Percentiles rank a stretch among this genome's conserved stretches.
These are phyloP conservation scores for Microctenopoma steveboyesi DNA, from an alignment of 2,797 vertebrate genomes.

Conservation along the genomic window DNA sequence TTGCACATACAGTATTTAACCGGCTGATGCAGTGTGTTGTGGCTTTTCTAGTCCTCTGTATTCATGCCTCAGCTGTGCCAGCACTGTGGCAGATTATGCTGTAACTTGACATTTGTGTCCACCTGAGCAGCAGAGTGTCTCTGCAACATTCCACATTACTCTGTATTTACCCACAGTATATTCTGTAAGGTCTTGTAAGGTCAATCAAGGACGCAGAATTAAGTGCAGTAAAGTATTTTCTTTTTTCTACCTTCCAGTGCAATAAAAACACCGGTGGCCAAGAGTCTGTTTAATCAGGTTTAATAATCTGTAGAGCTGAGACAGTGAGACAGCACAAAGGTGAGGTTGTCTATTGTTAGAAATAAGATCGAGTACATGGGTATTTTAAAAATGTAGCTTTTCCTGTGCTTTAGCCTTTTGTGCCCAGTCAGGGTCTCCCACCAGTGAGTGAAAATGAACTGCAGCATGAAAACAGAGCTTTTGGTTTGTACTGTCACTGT, in stretches of 20 bases:
- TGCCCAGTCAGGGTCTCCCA: too few relatives aligned
- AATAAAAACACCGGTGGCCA: constrained; percentile 26
- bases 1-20: neutral
- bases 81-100: neutral
- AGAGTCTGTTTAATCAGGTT: constrained; percentile 43
- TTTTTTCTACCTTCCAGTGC: constrained; percentile 1
- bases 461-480: too few relatives aligned
- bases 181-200: too few relatives aligned
- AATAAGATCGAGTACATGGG: too few relatives aligned
- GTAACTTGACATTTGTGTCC: neutral
- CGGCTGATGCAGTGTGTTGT: neutral
- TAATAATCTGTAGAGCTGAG: constrained; percentile 49
- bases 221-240: constrained; percentile 15
- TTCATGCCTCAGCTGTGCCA: neutral
- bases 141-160: neutral
- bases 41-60: neutral
- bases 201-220: neutral
- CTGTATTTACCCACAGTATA: too few relatives aligned
- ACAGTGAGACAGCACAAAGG: constrained; percentile 38
- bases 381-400: too few relatives aligned
- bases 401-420: too few relatives aligned
- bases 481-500: too few relatives aligned
- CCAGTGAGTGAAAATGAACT: too few relatives aligned
- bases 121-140: neutral
- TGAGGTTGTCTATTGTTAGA: constrained; percentile 33